Evolutionary conservation across 2,888 invertebrate genomes (phyloP), one percentile per base, ranked within the genome.

Genomic region (Leucophenga maculata): DNA sequence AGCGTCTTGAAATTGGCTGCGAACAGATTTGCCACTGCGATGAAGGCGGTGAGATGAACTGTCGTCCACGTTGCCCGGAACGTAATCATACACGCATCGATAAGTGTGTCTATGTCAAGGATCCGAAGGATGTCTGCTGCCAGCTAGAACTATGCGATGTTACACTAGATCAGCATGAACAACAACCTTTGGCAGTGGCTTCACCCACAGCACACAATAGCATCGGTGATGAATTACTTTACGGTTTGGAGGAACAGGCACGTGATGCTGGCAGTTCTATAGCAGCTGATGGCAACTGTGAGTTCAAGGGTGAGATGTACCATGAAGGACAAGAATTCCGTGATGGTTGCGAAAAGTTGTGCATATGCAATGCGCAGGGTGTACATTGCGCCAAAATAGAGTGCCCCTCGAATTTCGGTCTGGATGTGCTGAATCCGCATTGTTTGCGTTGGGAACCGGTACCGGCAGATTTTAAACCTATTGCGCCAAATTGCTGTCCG

Each of bases 381-480:
- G 91, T 93, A 0, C 93, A 94, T 75, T 97, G 97, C 83, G 92
- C 93, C 0, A 93, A 94, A 55, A 90, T 97, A 31, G 93, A 95
- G 74, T 97, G 97, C 79, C 93, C 97, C 74, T 93, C 94, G 0
- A 94, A 93, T 78, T 95, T 95, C 72, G 96, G 95, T 0, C 89
- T 95, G n/a, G 96, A 96, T 83, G 92, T 95, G 8, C 88, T 96
- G 59, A 94, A 96, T 81, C 94, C 95, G 0, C 92, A 93, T 72
- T 97, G 97, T 83, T 90, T 96, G 9, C 92, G 93, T 75, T 97
- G 97, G 97, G 95, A 95, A 72, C 93, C 94, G 0, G 93, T 92
- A 22, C 95, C 95, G 0, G 91, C 93, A 0, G 90, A 92, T 81
- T 93, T 93, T 74, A 89, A 90, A 0, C 92, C 95, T 0, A 90